Conservation (phyloP, 1,140 invertebrate species). For the Idris sp. region DNA sequence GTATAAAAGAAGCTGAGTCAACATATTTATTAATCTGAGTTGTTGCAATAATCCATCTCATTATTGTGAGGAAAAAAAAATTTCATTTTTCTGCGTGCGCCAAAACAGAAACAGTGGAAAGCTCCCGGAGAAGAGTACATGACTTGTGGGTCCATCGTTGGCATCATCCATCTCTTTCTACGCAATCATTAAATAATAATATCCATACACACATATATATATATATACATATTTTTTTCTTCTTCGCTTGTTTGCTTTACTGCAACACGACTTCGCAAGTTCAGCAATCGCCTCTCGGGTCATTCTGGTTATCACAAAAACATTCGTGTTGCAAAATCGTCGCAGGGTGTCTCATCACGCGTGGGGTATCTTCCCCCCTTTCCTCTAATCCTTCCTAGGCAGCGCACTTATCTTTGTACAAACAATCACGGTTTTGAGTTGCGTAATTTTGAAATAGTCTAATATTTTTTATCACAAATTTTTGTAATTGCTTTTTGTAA, state of each 20-base stretch:
- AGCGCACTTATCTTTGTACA: slow-evolving; percentile 27
- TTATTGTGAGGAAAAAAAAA: too few relatives aligned
- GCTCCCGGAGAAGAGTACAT: slow-evolving; percentile 17
- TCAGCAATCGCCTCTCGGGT: slow-evolving; percentile 63
- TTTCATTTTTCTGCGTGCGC: slow-evolving; percentile 26
- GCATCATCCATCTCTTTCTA: slow-evolving; percentile 19
- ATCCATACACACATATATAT: too few relatives aligned
- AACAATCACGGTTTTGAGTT: slow-evolving; percentile 35
- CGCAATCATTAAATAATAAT: too few relatives aligned
- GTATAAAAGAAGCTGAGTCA: too few relatives aligned
- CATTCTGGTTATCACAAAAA: slow-evolving; percentile 68
- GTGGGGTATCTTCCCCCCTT: slow-evolving; percentile 60
- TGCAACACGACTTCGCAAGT: slow-evolving; percentile 39
- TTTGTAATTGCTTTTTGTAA: too few relatives aligned
- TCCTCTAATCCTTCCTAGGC: slow-evolving; percentile 2
- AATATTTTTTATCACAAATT: too few relatives aligned
- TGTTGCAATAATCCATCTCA: too few relatives aligned
- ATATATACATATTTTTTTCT: too few relatives aligned
- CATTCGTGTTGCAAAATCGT: slow-evolving; percentile 64
- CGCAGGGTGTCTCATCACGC: slow-evolving; percentile 62
- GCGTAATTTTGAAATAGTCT: slow-evolving; percentile 31
- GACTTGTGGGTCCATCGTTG: slow-evolving; percentile 11
- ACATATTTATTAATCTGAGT: too few relatives aligned
- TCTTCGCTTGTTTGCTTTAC: too few relatives aligned
- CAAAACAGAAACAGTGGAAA: slow-evolving; percentile 32